phyloP scores from a whole-genome alignment of 2,113 vertebrate genomes.

The Marmota flaviventris region DNA sequence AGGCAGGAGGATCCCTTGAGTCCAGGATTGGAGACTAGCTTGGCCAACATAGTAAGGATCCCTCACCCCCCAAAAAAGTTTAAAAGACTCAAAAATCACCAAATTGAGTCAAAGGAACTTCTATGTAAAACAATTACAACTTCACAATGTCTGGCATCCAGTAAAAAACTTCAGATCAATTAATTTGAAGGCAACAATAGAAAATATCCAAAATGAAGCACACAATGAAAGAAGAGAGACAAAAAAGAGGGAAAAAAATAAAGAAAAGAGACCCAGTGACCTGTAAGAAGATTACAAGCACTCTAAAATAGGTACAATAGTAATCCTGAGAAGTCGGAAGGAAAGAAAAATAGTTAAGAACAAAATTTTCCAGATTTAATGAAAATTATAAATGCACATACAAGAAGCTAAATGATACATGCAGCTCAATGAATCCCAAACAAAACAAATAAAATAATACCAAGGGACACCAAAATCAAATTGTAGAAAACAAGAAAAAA shows the following conservation, averaged over 20 bases:
- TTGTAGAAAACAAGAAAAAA: background rate
- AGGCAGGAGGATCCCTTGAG: too few species aligned
- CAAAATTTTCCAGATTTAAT: background rate
- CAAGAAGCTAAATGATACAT: background rate
- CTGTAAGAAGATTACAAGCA: background rate
- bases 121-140: background rate
- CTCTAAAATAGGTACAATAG: background rate
- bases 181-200: background rate
- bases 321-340: background rate
- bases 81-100: background rate
- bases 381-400: background rate
- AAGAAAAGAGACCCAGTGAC: too few species aligned
- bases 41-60: too few species aligned
- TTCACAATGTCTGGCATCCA: background rate
- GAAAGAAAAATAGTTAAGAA: background rate
- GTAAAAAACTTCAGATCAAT: background rate
- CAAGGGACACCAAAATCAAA: background rate
- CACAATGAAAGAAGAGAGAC: too few species aligned
- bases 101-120: background rate
- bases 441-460: background rate
- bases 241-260: background rate
- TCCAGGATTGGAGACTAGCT: too few species aligned
- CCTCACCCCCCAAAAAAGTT: too few species aligned
- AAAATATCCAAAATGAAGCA: background rate
- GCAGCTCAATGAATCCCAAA: background rate